Evolutionary conservation across 2,113 vertebrate species (phyloP).

Genomic region (Brachyistius frenatus): DNA sequence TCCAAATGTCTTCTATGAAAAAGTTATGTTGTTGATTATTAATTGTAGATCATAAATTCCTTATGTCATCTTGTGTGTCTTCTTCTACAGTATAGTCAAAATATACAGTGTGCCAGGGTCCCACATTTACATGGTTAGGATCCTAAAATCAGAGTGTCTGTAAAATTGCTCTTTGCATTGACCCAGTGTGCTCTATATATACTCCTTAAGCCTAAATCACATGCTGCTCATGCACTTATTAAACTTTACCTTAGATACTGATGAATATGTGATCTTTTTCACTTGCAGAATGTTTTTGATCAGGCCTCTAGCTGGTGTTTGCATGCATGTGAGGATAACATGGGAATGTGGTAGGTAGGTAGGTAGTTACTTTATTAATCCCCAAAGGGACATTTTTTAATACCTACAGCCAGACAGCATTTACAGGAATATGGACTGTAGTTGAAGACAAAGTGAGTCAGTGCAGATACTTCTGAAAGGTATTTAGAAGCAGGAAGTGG

Average conservation of each 20-base stretch:
- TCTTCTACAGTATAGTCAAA: too few relatives aligned
- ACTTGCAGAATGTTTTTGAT: not conserved
- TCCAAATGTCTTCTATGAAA: too few relatives aligned
- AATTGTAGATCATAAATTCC: too few relatives aligned
- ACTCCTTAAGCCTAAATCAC: not conserved
- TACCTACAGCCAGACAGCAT: constrained; percentile 6
- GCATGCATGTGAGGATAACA: constrained; percentile 1
- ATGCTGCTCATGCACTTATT: not conserved
- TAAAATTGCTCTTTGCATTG: not conserved
- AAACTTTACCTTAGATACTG: not conserved
- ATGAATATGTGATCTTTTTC: not conserved
- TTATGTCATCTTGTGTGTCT: too few relatives aligned
- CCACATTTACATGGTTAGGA: not conserved
- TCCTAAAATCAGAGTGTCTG: not conserved
- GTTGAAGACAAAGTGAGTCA: constrained; percentile 2
- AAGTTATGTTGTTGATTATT: too few relatives aligned
- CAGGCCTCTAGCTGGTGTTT: not conserved
- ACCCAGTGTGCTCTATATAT: not conserved
- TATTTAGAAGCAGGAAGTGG: constrained; percentile 8
- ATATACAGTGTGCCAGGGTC: too few relatives aligned
- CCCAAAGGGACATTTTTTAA: too few relatives aligned
- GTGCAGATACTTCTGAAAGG: too few relatives aligned
- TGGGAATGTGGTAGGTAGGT: not conserved
- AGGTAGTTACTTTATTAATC: too few relatives aligned
- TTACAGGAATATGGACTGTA: not conserved